Base-by-base conservation (phyloP, 2,888 invertebrate species). In the Anthrax anthrax region DNA sequence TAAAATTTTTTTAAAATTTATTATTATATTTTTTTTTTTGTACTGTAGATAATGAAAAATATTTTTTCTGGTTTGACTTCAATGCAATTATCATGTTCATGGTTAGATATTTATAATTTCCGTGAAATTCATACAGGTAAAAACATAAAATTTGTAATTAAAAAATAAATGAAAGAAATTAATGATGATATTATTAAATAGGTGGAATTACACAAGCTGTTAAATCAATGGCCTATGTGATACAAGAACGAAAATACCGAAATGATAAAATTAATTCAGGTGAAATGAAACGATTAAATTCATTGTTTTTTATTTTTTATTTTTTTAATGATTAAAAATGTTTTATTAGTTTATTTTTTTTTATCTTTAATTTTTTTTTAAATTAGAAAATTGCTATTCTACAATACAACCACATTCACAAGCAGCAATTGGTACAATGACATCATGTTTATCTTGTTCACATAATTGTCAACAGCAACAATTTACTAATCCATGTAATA, bases 41-140 rank as follows among this genome's bases (percentile, higher is more conserved):
- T 48, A 50, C 60, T 62, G 4, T 58, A 84, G 82, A 83, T 88
- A 59, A 74, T 88, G 70, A 80, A 80, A 49, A 58, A 63, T 49
- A 75, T 79, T 50, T 80, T 87, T 55, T 81, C 83, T 76, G 84
- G 85, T 59, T 72, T 78, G 37, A 74, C 81, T 18, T 76, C 80
- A 44, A 66, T 73, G 47, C 63, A 67, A 18, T 69, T 75, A 8
- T 62, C 64, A 37, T 71, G 70, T 54, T 67, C 74, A 44, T 88
- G 85, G 84, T 65, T 76, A 37, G 82, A 83, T 51, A 76, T 88
- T 32, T 70, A 59, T 46, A 59, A 61, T 29, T 64, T 60, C 55
- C 58, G 68, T 10, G 67, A 69, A 53, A 58, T 56, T n/a, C 57
- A 61, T 47, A 56, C 60, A 42, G 64, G 62, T 59, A 56, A 42